These are phyloP conservation scores for Lagocephalus sceleratus DNA, from an alignment of 2,797 vertebrate species.

Conservation along the genomic window DNA sequence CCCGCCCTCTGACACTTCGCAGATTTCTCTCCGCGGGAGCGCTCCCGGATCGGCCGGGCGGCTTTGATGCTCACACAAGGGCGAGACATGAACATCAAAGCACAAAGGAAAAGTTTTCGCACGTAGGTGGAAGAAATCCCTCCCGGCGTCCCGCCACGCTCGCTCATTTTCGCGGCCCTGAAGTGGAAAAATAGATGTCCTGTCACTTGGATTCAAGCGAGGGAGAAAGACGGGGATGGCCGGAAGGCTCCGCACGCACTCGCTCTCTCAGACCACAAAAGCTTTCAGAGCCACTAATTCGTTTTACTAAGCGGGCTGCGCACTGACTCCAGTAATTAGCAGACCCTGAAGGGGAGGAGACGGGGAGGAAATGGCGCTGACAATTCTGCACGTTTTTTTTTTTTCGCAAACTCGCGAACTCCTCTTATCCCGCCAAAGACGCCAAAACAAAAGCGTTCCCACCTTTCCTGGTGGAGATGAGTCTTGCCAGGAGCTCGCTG, in stretches of 20 bases:
- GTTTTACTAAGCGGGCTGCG: slow-evolving; percentile 60
- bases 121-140: not conserved
- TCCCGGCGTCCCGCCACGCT: slow-evolving; percentile 4
- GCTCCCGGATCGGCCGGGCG: slow-evolving; percentile 1
- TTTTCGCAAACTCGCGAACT: not conserved
- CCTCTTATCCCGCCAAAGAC: not conserved
- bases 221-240: slow-evolving; percentile 14
- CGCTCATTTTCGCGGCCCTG: slow-evolving; percentile 15
- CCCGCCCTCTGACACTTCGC: slow-evolving; percentile 27
- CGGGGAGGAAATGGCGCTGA: slow-evolving; percentile 22
- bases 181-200: not conserved
- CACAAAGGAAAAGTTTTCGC: not conserved
- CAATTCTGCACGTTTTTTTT: slow-evolving; percentile 18
- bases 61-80: slow-evolving; percentile 3
- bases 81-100: not conserved
- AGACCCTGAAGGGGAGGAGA: slow-evolving; percentile 19
- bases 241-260: slow-evolving; percentile 52
- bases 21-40: slow-evolving; percentile 18
- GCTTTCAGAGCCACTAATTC: slow-evolving; percentile 68
- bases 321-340: slow-evolving; percentile 63
- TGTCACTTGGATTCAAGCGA: slow-evolving; percentile 17
- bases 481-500: slow-evolving; percentile 84
- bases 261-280: slow-evolving; percentile 68
- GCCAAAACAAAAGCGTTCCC: not conserved
- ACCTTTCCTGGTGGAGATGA: slow-evolving; percentile 92